Evolutionary conservation across 2,113 vertebrate species (phyloP).

Genomic region (Corythornis vintsioides): DNA sequence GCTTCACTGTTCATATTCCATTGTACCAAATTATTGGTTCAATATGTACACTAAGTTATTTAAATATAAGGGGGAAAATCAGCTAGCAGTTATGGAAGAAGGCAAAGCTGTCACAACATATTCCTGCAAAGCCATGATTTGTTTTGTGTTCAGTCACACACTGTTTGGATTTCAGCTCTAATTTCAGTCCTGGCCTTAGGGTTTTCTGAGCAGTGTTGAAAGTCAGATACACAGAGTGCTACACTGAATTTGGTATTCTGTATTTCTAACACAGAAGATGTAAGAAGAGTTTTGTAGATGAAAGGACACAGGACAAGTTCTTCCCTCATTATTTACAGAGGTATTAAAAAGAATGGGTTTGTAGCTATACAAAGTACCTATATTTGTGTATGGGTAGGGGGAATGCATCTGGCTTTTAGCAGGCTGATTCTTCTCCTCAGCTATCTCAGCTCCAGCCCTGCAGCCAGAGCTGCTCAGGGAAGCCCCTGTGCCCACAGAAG

Average conservation of each 20-base stretch:
- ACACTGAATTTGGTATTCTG: neutral
- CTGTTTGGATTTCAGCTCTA: conserved; percentile 70
- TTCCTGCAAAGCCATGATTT: conserved; percentile 60
- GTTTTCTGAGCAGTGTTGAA: conserved; percentile 15
- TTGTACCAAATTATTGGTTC: conserved; percentile 29
- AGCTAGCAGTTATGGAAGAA: conserved; percentile 57
- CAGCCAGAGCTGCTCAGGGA: neutral
- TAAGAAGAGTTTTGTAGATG: neutral
- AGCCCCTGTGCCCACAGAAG: neutral
- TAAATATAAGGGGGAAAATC: conserved; percentile 30
- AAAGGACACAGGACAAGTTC: neutral
- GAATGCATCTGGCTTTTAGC: neutral
- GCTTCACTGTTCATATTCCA: conserved; percentile 3
- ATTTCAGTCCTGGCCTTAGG: conserved; percentile 63
- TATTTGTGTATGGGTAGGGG: accelerated
- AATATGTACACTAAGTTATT: conserved; percentile 46
- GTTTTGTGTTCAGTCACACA: conserved; percentile 68
- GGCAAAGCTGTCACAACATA: conserved; percentile 67
- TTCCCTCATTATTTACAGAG: neutral
- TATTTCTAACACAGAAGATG: neutral
- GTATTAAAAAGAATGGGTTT: neutral
- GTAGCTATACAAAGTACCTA: neutral
- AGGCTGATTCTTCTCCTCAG: neutral
- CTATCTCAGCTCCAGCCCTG: neutral
- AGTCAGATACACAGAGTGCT: conserved; percentile 11